Base-by-base conservation (phyloP, 2,888 invertebrate genomes). In the Drosophila hamatofila region DNA sequence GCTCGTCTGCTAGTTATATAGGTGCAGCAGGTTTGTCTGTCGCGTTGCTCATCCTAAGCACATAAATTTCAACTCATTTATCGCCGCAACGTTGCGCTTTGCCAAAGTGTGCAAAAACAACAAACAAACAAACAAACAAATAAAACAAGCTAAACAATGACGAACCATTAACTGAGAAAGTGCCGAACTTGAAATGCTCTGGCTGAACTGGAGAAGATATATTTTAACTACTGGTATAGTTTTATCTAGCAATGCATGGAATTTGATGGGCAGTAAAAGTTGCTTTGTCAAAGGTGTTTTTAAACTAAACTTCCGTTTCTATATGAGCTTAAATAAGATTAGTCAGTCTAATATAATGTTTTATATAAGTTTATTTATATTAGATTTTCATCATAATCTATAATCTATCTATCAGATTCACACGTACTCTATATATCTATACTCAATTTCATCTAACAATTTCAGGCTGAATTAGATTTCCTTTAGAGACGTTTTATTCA, bases 51-150 rank as follows among this genome's bases (percentile, higher is more conserved):
- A 46, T 23, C 55, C 49, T 52, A n/a, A 49, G 72, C 54, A 69
- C 87, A 87, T 87, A 83, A 87, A 87, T 83, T 81, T 68, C 42
- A 41, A 62, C 70, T 87, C 76, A 83, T 81, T 87, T 83, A 70
- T 69, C 52, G 48, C 60, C 49, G 63, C 68, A 70, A 69, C 64
- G 54, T 76, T 72, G 73, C 78, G 64, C 44, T 37, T 64, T 87
- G 84, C 82, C 87, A 86, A 86, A 72, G 63, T 62, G 66, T 66
- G 52, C 66, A 65, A 25, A 44, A 63, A 16, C 39, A 56, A n/a
- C 37, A 71, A 77, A 23, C 60, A 78, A 37, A 77, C 60, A 78
- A 23, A 75, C 68, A 80, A 74, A 83, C 83, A 80, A 86, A 86
- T 55, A 68, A 70, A 59, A 48, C 61, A 37, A 37, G 41, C 37